Percentiles rank a stretch among this genome's conserved stretches.
Conservation (phyloP, 1,140 invertebrate genomes). For the Pseudomyrmex dendroicus region DNA sequence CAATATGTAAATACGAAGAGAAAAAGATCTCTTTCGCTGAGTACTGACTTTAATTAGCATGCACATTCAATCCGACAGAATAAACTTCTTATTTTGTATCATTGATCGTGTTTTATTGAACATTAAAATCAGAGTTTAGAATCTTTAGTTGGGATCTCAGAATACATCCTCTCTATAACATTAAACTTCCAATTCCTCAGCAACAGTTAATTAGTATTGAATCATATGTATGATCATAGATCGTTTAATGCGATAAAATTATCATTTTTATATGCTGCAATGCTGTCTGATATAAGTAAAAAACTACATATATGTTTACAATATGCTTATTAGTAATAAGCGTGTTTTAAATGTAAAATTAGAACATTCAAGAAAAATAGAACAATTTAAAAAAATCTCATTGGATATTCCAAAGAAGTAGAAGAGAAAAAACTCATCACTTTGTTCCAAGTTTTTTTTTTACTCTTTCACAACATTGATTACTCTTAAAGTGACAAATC, state of each 20-base stretch:
- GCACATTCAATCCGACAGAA: neutral
- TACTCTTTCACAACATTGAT: too few species aligned
- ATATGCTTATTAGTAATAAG: neutral
- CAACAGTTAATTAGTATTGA: too few species aligned
- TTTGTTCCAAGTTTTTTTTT: too few species aligned
- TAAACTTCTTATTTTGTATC: neutral
- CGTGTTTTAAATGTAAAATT: neutral
- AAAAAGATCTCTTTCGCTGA: neutral
- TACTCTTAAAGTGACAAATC: too few species aligned
- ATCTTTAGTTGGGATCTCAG: neutral
- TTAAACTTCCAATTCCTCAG: too few species aligned
- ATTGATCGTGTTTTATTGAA: neutral
- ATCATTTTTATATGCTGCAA: constrained; percentile 10
- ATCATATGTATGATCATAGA: neutral
- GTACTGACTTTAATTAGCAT: neutral
- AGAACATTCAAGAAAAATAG: too few species aligned
- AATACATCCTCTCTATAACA: too few species aligned
- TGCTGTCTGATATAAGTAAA: too few species aligned
- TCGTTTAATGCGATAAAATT: constrained; percentile 20
- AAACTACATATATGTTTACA: too few species aligned
- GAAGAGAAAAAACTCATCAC: too few species aligned
- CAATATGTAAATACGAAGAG: neutral
- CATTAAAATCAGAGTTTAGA: constrained; percentile 1
- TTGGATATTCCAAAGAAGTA: too few species aligned
- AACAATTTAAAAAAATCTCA: too few species aligned